Percentiles rank a stretch among this genome's conserved stretches.
These are phyloP conservation scores for Caenorhabditis doughertyi DNA, from an alignment of 2,888 invertebrate species.

Conservation along the genomic window DNA sequence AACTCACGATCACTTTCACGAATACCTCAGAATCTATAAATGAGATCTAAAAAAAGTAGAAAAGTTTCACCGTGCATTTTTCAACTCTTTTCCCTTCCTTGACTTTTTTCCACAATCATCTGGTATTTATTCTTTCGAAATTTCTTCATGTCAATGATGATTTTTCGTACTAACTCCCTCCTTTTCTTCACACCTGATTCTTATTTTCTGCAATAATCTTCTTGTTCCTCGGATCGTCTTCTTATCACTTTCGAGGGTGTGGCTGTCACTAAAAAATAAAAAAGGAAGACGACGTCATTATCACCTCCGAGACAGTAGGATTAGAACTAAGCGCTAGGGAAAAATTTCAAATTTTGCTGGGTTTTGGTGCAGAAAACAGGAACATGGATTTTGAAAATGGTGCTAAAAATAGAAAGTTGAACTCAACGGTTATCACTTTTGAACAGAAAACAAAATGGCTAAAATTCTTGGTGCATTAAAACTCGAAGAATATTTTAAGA, in stretches of 20 bases:
- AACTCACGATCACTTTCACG: too few species aligned
- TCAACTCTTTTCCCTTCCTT: too few species aligned
- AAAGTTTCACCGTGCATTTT: too few species aligned
- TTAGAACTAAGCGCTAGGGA: background rate
- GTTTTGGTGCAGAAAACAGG: background rate
- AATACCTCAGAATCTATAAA: too few species aligned
- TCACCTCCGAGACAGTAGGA: slow-evolving; percentile 12
- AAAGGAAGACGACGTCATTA: slow-evolving; percentile 3
- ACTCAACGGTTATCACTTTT: too few species aligned
- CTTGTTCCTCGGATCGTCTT: background rate
- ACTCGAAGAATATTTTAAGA: too few species aligned
- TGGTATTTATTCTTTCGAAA: background rate
- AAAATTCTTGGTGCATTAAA: too few species aligned
- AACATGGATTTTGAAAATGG: background rate
- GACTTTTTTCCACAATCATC: background rate
- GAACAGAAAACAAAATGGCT: too few species aligned
- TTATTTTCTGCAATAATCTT: slow-evolving; percentile 15
- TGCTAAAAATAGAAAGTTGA: slow-evolving; percentile 1
- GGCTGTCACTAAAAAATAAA: background rate
- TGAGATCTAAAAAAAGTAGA: too few species aligned
- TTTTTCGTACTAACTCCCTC: background rate
- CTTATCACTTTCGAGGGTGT: slow-evolving; percentile 12
- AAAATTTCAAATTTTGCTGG: background rate
- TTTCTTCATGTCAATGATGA: background rate
- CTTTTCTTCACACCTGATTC: background rate